A percentile compares a stretch with the other conserved stretches of the same genome.
These are phyloP conservation scores for Embidobia sp. DNA, from an alignment of 2,888 invertebrate species.

Conservation along the genomic window DNA sequence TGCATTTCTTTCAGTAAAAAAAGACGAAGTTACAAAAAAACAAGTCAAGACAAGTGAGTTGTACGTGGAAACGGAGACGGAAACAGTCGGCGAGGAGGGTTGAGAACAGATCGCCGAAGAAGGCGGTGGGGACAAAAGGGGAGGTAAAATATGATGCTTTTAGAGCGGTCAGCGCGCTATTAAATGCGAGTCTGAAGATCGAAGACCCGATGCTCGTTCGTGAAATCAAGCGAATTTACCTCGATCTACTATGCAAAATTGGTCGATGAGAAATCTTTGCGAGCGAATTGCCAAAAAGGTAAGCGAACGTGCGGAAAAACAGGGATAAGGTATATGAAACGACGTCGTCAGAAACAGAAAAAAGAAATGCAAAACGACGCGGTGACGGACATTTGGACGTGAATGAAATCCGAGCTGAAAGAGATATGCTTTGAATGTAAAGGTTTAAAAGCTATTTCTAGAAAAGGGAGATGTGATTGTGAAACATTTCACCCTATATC, in stretches of 20 bases:
- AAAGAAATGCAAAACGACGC: slow-evolving; percentile 59
- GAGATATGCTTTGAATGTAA: slow-evolving; percentile 59
- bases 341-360: slow-evolving; percentile 55
- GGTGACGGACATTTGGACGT: slow-evolving; percentile 69
- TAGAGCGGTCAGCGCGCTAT: slow-evolving; percentile 72
- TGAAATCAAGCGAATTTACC: slow-evolving; percentile 72
- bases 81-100: no score
- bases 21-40: no score
- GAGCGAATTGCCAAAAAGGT: slow-evolving; percentile 51
- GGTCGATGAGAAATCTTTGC: slow-evolving; percentile 49
- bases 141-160: slow-evolving; percentile 78
- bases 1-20: not conserved
- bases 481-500: slow-evolving; percentile 58
- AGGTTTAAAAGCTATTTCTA: slow-evolving; percentile 59
- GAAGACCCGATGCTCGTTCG: slow-evolving; percentile 67
- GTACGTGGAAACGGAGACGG: no score
- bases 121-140: slow-evolving; percentile 1
- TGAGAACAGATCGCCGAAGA: not conserved
- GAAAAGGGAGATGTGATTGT: slow-evolving; percentile 48
- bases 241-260: slow-evolving; percentile 75
- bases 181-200: slow-evolving; percentile 76
- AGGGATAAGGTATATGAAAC: slow-evolving; percentile 54
- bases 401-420: slow-evolving; percentile 63
- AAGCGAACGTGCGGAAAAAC: slow-evolving; percentile 33
- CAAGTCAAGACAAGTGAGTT: no score